A percentile compares a stretch with the other conserved stretches of the same genome.
phyloP scores from a whole-genome alignment of 1,140 invertebrate species.

The Dinoponera quadriceps region DNA sequence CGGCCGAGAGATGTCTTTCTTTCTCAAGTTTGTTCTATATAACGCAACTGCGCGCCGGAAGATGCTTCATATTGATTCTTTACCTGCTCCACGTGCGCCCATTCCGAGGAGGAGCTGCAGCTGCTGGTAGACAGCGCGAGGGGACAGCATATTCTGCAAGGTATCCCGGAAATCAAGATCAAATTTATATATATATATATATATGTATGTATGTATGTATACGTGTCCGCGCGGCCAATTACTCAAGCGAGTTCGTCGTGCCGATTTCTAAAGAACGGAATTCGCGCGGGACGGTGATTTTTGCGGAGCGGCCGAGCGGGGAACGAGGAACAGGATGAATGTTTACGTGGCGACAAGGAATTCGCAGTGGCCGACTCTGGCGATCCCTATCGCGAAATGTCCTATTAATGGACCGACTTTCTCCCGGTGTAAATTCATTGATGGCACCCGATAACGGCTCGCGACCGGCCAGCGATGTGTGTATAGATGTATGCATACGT shows the following conservation, averaged over 20 bases:
- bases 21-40: neutral
- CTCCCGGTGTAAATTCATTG: slow-evolving; percentile 65
- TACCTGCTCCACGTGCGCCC: slow-evolving; percentile 83
- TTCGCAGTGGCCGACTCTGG: slow-evolving; percentile 37
- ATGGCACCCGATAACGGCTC: slow-evolving; percentile 62
- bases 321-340: slow-evolving; percentile 41
- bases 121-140: slow-evolving; percentile 80
- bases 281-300: slow-evolving; percentile 35
- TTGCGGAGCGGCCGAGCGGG: slow-evolving; percentile 6
- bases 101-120: slow-evolving; percentile 79
- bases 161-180: slow-evolving; percentile 29
- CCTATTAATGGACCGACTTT: slow-evolving; percentile 76
- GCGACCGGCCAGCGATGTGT: slow-evolving; percentile 3
- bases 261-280: slow-evolving; percentile 57
- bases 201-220: too few species aligned
- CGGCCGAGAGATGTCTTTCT: too few species aligned
- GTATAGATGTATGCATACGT: neutral
- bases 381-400: slow-evolving; percentile 66
- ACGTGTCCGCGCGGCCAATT: slow-evolving; percentile 9
- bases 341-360: slow-evolving; percentile 59
- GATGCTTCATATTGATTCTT: neutral
- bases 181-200: too few species aligned
- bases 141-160: slow-evolving; percentile 81
- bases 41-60: neutral
- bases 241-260: slow-evolving; percentile 11